These are phyloP conservation scores for Danio tinwini DNA, from an alignment of 2,797 vertebrate genomes.

Conservation along the genomic window DNA sequence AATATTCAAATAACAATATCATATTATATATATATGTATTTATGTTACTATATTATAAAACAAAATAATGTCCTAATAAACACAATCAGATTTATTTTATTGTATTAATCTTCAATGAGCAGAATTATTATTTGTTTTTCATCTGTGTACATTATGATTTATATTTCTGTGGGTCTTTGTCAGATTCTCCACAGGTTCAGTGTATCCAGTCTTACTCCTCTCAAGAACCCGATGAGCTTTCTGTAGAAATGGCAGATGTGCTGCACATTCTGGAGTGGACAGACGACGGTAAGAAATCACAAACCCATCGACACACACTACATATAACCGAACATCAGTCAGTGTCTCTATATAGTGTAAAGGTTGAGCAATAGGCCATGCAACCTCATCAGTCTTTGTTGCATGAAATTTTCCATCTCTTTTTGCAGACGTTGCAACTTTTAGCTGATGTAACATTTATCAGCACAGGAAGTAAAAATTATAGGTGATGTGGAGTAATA, in stretches of 20 bases:
- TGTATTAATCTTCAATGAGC: too few species aligned
- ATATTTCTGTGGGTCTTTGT: constrained; percentile 39
- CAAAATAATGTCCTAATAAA: too few species aligned
- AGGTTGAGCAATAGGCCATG: background rate
- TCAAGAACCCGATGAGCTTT: constrained; percentile 93
- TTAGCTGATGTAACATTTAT: too few species aligned
- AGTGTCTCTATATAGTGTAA: background rate
- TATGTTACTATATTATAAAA: too few species aligned
- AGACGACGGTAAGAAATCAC: constrained; percentile 82
- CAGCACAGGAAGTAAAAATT: too few species aligned
- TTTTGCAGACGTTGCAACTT: too few species aligned
- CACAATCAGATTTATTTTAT: too few species aligned
- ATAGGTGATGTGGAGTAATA: too few species aligned
- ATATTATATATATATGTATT: too few species aligned
- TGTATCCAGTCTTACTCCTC: constrained; percentile 93
- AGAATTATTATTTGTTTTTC: background rate
- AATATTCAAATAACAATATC: too few species aligned
- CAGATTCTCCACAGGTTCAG: constrained; percentile 96
- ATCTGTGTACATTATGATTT: constrained; percentile 13
- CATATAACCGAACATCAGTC: background rate
- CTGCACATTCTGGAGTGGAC: constrained; percentile 92
- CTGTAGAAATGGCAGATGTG: constrained; percentile 92
- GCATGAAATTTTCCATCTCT: too few species aligned
- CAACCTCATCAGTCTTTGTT: background rate
- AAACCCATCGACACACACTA: background rate